Percentiles rank a stretch among this genome's conserved stretches.
phyloP scores from a whole-genome alignment of 1,140 invertebrate genomes.

The Araneus ventricosus region DNA sequence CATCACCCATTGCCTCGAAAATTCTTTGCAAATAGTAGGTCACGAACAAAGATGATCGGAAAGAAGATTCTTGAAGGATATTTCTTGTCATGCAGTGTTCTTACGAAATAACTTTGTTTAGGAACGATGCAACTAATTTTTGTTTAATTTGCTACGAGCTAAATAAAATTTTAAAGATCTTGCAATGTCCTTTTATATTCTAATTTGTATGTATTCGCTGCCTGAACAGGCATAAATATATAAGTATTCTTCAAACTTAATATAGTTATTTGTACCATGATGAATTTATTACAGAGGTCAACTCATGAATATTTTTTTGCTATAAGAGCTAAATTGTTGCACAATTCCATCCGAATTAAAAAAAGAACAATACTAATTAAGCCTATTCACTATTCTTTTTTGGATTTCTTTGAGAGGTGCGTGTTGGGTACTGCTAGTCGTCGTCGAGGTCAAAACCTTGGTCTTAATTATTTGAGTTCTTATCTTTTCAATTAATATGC shows the following conservation, averaged over 20 bases:
- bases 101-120: background rate
- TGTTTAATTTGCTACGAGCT: background rate
- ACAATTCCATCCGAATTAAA: background rate
- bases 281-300: constrained; percentile 6
- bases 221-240: background rate
- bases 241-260: background rate
- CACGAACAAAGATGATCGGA: background rate
- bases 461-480: background rate
- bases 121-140: background rate
- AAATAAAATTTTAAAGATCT: background rate
- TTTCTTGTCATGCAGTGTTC: background rate
- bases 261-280: background rate
- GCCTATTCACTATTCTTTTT: background rate
- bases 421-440: constrained; percentile 4
- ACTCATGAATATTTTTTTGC: background rate
- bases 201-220: background rate
- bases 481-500: background rate
- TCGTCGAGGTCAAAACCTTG: constrained; percentile 6
- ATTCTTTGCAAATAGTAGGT: background rate
- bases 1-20: background rate
- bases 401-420: background rate
- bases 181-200: background rate
- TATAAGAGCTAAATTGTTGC: background rate
- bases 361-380: background rate
- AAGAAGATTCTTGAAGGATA: background rate